Percentiles rank a stretch among this genome's conserved stretches.
phyloP scores from a whole-genome alignment of 2,113 vertebrate genomes.

The Etheostoma spectabile region DNA sequence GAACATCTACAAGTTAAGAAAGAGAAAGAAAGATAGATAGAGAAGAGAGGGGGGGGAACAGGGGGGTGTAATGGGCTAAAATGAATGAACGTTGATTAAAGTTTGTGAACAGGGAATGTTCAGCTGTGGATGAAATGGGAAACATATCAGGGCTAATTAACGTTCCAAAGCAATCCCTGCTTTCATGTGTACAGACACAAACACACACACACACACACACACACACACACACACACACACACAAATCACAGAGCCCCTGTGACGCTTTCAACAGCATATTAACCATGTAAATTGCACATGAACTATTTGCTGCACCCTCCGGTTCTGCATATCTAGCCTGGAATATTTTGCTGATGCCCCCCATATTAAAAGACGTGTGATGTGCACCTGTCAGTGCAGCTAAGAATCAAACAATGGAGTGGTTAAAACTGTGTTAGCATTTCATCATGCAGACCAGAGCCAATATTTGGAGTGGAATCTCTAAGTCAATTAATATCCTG shows the following conservation, averaged over 20 bases:
- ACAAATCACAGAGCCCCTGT: slow-evolving; percentile 36
- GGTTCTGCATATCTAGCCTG: slow-evolving; percentile 25
- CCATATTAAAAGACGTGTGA: slow-evolving; percentile 31
- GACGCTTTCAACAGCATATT: slow-evolving; percentile 53
- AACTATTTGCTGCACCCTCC: slow-evolving; percentile 38
- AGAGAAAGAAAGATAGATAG: slow-evolving; percentile 9
- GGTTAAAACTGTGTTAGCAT: slow-evolving; percentile 37
- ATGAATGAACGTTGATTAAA: slow-evolving; percentile 70
- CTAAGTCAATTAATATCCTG: slow-evolving; percentile 37
- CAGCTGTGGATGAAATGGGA: slow-evolving; percentile 73
- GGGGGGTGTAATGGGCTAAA: slow-evolving; percentile 64
- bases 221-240: not conserved
- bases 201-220: slow-evolving; percentile 8
- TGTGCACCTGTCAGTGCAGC: slow-evolving; percentile 52
- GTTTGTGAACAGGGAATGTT: slow-evolving; percentile 59
- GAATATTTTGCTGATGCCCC: slow-evolving; percentile 41
- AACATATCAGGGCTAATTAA: slow-evolving; percentile 78
- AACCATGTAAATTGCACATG: slow-evolving; percentile 60
- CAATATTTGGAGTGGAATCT: slow-evolving; percentile 29
- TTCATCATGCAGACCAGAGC: slow-evolving; percentile 22
- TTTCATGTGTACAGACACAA: slow-evolving; percentile 15
- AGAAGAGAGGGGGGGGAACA: not conserved
- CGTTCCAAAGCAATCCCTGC: slow-evolving; percentile 29
- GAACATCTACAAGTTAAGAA: slow-evolving; percentile 60
- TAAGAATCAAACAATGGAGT: slow-evolving; percentile 30